Base-by-base conservation (phyloP, 1,140 invertebrate genomes). In the Cydia pomonella region DNA sequence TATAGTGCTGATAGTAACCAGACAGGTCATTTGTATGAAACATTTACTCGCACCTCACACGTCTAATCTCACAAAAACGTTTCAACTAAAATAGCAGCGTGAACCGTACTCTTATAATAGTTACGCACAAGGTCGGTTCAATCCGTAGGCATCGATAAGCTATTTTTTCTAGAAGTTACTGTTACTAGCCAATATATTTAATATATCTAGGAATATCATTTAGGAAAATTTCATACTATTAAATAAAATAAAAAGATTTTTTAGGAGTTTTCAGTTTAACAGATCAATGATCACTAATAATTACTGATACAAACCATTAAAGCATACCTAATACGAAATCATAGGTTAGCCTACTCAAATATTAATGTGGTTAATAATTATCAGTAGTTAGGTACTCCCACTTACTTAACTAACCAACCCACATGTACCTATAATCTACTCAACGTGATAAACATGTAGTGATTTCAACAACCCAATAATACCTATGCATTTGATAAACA, bases 71-170 rank as follows among this genome's bases (percentile, higher is more conserved):
- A 59, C 53, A 59, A 59, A 59, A 38, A 69, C 29, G 64, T 9
- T 38, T 38, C 13, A 69, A 69, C 64, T 69, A 33, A 69, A 69
- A 69, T 69, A 38, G 29, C 29, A 21, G 2, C n/a, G 64, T 21
- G 64, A 3, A 33, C 41, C 63, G 63, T 29, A 66, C n/a, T 69
- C 64, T 38, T 69, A 38, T 38, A 33, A 69, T 69, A 69, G 64
- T 69, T 18, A 69, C 18, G 53, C 23, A 59, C 64, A 69, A 69
- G 64, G 64, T 38, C 64, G 64, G 29, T 33, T 69, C 64, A 10
- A 16, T 33, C 27, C 64, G 29, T 41, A 69, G 64, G 64, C 16
- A 69, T 69, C 33, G 64, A 69, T 38, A 33, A n/a, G 16, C 33
- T 69, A 59, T 59, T 59, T 59, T 23, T 59, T 16, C 16, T 18